Evolutionary conservation across 1,140 invertebrate species (phyloP).

Genomic region (Propsilocerus akamusi): DNA sequence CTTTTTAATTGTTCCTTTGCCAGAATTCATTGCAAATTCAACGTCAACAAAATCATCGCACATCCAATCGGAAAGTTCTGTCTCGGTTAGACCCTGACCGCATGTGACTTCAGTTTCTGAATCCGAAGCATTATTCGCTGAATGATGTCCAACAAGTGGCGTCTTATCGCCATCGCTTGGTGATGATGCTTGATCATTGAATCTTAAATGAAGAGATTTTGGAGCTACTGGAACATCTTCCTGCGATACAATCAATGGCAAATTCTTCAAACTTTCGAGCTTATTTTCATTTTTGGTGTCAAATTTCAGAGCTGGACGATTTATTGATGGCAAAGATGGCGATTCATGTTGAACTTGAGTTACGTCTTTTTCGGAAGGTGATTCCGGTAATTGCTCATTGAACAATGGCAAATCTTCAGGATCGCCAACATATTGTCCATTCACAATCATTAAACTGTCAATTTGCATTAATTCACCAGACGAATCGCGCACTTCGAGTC

Average conservation of each 20-base stretch:
- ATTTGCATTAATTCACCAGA: conserved; percentile 40
- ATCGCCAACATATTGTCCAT: conserved; percentile 24
- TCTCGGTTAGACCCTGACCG: conserved; percentile 57
- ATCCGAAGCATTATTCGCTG: conserved; percentile 22
- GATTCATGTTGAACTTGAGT: conserved; percentile 16
- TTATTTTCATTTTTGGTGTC: conserved; percentile 24
- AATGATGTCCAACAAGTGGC: conserved; percentile 14
- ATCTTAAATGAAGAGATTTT: conserved; percentile 4
- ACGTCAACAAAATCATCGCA: conserved; percentile 49
- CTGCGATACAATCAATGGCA: conserved; percentile 19
- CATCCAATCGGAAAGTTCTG: conserved; percentile 70
- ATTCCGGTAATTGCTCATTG: conserved; percentile 18
- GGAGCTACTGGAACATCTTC: conserved; percentile 15
- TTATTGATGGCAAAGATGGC: background rate
- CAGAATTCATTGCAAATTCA: conserved; percentile 36
- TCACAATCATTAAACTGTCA: conserved; percentile 31
- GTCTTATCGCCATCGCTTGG: conserved; percentile 19
- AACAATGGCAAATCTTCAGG: conserved; percentile 19
- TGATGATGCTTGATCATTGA: background rate
- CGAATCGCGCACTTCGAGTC: conserved; percentile 45
- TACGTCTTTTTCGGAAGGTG: conserved; percentile 8
- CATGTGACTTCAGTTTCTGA: conserved; percentile 38
- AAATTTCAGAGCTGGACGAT: conserved; percentile 12
- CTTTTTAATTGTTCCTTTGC: conserved; percentile 28
- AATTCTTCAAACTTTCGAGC: conserved; percentile 20